phyloP scores from a whole-genome alignment of 2,797 vertebrate species.

The Pseudomugil tenellus region DNA sequence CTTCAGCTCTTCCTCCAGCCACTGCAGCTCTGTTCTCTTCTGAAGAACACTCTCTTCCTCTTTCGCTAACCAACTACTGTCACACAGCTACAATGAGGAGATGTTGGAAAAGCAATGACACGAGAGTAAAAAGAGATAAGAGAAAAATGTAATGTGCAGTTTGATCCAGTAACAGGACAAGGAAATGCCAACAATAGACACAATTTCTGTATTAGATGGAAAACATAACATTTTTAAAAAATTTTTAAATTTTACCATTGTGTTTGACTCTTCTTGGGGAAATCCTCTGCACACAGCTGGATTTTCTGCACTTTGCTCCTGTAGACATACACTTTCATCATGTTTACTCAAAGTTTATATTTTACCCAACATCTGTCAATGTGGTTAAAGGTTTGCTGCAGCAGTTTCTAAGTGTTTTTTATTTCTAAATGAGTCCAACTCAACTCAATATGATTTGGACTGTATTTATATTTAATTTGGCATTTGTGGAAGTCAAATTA shows the following conservation, averaged over 20 bases:
- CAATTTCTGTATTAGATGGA: neutral
- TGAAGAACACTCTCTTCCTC: constrained; percentile 88
- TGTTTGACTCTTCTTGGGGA: constrained; percentile 20
- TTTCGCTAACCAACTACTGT: constrained; percentile 86
- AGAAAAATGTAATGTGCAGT: neutral
- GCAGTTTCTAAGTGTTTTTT: neutral
- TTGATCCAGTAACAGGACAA: neutral
- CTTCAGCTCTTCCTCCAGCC: constrained; percentile 88
- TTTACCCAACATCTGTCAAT: neutral
- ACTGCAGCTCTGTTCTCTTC: constrained; percentile 82
- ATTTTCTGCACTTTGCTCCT: constrained; percentile 57
- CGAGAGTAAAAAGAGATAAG: neutral
- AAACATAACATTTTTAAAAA: neutral
- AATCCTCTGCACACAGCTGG: constrained; percentile 18
- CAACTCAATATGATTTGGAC: neutral
- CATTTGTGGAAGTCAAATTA: no score
- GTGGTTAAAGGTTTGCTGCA: neutral
- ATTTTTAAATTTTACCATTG: constrained; percentile 45
- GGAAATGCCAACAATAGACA: neutral
- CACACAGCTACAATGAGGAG: constrained; percentile 22
- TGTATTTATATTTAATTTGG: neutral
- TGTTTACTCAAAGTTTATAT: neutral
- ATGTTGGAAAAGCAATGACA: neutral
- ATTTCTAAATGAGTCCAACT: neutral
- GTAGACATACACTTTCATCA: constrained; percentile 38